Evolutionary conservation across 2,797 vertebrate genomes (phyloP).

Genomic region (Sebastes vulpes): DNA sequence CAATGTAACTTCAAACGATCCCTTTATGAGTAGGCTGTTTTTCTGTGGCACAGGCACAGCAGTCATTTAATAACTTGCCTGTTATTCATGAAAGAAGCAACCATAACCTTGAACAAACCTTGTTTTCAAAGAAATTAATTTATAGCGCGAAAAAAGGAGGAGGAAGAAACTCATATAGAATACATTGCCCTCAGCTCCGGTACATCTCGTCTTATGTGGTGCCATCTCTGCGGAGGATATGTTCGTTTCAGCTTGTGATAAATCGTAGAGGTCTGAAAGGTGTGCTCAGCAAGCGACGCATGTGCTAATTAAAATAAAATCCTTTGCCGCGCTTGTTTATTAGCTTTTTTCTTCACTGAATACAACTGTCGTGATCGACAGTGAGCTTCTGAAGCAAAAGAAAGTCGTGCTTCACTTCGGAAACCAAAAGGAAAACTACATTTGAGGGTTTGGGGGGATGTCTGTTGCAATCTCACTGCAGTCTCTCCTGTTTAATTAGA

Average conservation of each 20-base stretch:
- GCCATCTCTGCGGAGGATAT: background rate
- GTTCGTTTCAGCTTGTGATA: background rate
- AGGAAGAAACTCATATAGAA: constrained; percentile 3
- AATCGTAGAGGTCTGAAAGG: background rate
- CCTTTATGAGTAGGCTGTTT: constrained; percentile 58
- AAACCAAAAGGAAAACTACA: background rate
- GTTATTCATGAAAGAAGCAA: constrained; percentile 49
- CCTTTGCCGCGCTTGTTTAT: background rate
- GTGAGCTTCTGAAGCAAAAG: background rate
- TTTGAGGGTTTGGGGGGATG: background rate
- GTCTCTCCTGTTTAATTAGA: constrained; percentile 34
- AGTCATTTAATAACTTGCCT: constrained; percentile 65
- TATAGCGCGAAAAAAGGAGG: constrained; percentile 30
- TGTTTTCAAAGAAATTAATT: constrained; percentile 59
- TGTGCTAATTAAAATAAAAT: background rate
- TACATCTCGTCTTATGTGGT: constrained; percentile 5
- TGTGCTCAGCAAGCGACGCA: background rate
- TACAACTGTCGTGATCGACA: background rate
- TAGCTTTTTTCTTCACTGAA: background rate
- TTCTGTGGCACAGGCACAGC: constrained; percentile 41
- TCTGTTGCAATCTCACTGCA: background rate
- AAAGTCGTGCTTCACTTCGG: background rate
- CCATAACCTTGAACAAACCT: constrained; percentile 61
- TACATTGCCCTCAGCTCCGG: constrained; percentile 13
- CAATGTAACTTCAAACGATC: constrained; percentile 72